Evolutionary conservation across 2,797 vertebrate genomes (phyloP), one percentile per base, ranked within the genome.

Genomic region (Masticophis lateralis): DNA sequence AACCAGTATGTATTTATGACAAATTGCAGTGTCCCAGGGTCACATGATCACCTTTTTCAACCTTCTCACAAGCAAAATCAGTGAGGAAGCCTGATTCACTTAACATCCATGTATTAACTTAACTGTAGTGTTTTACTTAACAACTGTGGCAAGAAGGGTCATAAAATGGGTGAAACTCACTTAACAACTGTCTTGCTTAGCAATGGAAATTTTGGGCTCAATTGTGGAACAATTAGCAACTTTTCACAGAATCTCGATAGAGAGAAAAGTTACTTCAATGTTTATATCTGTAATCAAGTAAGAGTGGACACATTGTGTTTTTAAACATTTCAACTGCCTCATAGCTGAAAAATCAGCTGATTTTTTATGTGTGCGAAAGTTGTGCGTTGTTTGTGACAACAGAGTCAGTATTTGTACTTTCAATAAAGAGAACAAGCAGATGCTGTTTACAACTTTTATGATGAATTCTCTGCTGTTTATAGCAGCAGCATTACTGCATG

Each of bases 381-480:
- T 0, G 9, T 74, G 93, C 91, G 93, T 32, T 94, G 87, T 93
- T 95, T 79, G 87, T 88, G 93, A 86, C 93, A 91, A 86, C 22
- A 90, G 87, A 63, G 69, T 93, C 88, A 20, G 1, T 66, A 16
- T 53, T 47, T 63, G 32, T 57, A 8, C 37, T 37, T 87, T n/a
- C 59, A 87, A 25, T 93, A 92, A 89, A 87, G 88, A 91, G 93
- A 91, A 55, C 2, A 92, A 91, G 53, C 87, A 22, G 66, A 1
- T 9, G 66, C 63, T 95, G 37, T 90, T 94, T 25, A 57, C 83
- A 93, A 60, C n/a, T 63, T 87, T 74, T 60, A 3, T 22, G 93
- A 10, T 47, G 88, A 0, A 86, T 89, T 92, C 89, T 66, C 9
- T 94, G 86, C 43, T 95, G 94, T 59, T 74, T 55, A 92, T 93